phyloP scores from a whole-genome alignment of 2,888 invertebrate genomes.

The Lochmaea crataegi region DNA sequence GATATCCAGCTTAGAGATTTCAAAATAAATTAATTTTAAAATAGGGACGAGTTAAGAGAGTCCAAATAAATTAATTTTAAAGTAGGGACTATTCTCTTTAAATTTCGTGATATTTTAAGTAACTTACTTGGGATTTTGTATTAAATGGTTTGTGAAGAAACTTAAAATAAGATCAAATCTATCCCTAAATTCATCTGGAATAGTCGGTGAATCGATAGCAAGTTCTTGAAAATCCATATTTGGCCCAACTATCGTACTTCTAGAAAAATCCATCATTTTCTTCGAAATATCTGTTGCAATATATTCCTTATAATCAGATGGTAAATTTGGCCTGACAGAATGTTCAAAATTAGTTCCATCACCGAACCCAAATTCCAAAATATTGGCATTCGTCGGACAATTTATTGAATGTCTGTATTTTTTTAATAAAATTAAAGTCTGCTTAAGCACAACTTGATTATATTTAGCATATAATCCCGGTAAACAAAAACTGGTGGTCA shows the following conservation, averaged over 20 bases:
- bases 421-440: background rate
- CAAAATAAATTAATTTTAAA: too few relatives aligned
- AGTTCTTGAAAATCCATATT: conserved; percentile 65
- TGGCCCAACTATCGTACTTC: conserved; percentile 64
- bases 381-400: conserved; percentile 17
- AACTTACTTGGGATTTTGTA: conserved; percentile 74
- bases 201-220: conserved; percentile 68
- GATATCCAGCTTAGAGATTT: too few relatives aligned
- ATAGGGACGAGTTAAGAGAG: too few relatives aligned
- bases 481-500: background rate
- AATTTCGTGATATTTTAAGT: background rate
- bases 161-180: conserved; percentile 75
- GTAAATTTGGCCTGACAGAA: conserved; percentile 68
- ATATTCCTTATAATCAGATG: conserved; percentile 65
- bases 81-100: too few relatives aligned
- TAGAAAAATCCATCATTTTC: conserved; percentile 76
- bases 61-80: too few relatives aligned
- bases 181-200: conserved; percentile 65
- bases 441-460: too few relatives aligned
- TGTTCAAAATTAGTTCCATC: conserved; percentile 73
- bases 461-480: background rate
- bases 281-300: conserved; percentile 78
- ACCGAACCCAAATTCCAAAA: conserved; percentile 75
- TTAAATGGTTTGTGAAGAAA: conserved; percentile 80
- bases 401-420: conserved; percentile 14